Percentiles rank a stretch among this genome's conserved stretches.
These are phyloP conservation scores for Aphelinus atriplicis DNA, from an alignment of 1,140 invertebrate species.

Conservation along the genomic window DNA sequence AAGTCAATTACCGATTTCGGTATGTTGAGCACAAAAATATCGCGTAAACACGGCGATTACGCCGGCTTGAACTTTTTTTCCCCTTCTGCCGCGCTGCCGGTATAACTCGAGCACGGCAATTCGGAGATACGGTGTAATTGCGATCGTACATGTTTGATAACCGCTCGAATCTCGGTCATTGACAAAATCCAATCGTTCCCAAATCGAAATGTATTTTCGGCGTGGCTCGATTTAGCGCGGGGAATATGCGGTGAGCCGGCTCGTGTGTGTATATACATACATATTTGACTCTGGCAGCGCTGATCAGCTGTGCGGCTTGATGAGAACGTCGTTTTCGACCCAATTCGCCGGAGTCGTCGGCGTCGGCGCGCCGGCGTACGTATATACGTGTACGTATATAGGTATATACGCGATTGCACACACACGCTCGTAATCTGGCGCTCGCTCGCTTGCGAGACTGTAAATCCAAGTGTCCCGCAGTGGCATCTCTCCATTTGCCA, in stretches of 20 bases:
- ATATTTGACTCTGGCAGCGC: neutral
- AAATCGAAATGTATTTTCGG: slow-evolving; percentile 25
- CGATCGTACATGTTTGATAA: too few relatives aligned
- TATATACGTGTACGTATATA: neutral
- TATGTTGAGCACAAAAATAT: too few relatives aligned
- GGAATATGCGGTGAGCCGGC: neutral
- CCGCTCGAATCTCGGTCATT: too few relatives aligned
- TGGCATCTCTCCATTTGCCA: neutral
- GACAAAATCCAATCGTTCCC: slow-evolving; percentile 20
- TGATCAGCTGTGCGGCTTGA: neutral
- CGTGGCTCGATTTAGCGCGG: slow-evolving; percentile 21
- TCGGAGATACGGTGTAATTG: too few relatives aligned
- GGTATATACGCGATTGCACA: slow-evolving; percentile 42
- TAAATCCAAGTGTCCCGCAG: slow-evolving; percentile 10
- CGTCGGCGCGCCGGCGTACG: neutral
- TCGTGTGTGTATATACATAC: neutral
- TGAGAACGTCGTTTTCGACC: slow-evolving; percentile 34
- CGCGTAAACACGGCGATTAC: too few relatives aligned
- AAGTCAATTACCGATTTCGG: too few relatives aligned
- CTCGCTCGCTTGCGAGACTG: slow-evolving; percentile 4
- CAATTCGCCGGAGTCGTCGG: slow-evolving; percentile 5
- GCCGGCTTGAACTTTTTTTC: too few relatives aligned
- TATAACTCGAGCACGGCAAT: too few relatives aligned
- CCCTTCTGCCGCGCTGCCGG: neutral
- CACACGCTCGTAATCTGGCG: neutral